Percentiles rank a stretch among this genome's conserved stretches.
phyloP scores from a whole-genome alignment of 2,113 vertebrate species.

The Tylochromis polylepis region DNA sequence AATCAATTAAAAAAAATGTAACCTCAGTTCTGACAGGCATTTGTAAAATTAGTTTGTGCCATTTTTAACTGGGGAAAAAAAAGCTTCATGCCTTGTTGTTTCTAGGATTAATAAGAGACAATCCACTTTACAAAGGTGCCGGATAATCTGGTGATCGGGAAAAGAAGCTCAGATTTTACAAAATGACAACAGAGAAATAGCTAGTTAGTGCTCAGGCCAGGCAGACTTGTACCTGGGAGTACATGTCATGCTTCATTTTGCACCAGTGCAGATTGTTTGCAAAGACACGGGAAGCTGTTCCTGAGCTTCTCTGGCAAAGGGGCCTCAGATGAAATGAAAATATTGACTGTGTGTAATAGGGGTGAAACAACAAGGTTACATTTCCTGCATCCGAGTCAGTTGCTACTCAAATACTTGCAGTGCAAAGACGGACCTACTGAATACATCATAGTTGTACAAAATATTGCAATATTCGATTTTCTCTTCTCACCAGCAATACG shows the following conservation, averaged over 20 bases:
- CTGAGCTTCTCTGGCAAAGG: background rate
- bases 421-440: background rate
- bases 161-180: background rate
- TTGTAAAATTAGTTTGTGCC: background rate
- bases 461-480: background rate
- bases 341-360: constrained; percentile 49
- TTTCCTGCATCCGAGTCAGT: constrained; percentile 9
- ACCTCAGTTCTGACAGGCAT: background rate
- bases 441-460: background rate
- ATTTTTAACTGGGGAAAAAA: background rate
- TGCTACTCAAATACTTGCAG: constrained; percentile 4
- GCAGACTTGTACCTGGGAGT: background rate
- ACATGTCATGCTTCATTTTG: constrained; percentile 33
- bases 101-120: background rate
- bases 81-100: background rate
- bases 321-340: constrained; percentile 37
- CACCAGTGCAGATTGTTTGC: constrained; percentile 24
- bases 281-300: constrained; percentile 6
- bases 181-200: background rate
- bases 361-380: constrained; percentile 37
- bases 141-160: background rate
- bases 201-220: background rate
- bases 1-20: background rate
- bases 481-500: background rate
- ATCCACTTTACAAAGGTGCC: background rate